Percentiles rank a stretch among this genome's conserved stretches.
Conservation (phyloP, 2,888 invertebrate genomes). For the Branchipolynoe longqiensis region DNA sequence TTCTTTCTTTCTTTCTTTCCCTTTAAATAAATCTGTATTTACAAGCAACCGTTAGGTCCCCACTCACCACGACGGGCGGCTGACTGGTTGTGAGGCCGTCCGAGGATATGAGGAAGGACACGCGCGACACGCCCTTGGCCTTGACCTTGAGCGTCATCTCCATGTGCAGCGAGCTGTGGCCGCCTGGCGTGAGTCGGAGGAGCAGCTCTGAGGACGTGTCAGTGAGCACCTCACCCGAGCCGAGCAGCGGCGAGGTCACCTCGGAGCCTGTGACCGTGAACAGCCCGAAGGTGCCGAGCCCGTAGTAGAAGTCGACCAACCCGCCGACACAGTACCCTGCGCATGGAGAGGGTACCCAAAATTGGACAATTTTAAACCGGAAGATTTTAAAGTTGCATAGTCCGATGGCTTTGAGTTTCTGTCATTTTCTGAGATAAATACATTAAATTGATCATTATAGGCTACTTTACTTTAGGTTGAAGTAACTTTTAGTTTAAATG, state of each 20-base stretch:
- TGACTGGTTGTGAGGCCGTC: slow-evolving; percentile 16
- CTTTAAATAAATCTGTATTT: too few relatives aligned
- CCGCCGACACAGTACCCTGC: slow-evolving; percentile 8
- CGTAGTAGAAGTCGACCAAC: slow-evolving; percentile 43
- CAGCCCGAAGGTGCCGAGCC: slow-evolving; percentile 22
- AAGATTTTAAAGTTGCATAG: too few relatives aligned
- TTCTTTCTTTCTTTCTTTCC: too few relatives aligned
- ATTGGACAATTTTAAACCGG: too few relatives aligned
- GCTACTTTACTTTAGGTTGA: too few relatives aligned
- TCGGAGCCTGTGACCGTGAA: slow-evolving; percentile 1
- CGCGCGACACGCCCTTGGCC: not conserved
- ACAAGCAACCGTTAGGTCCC: too few relatives aligned
- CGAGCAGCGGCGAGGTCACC: not conserved
- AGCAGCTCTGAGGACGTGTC: not conserved
- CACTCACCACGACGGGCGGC: slow-evolving; percentile 27
- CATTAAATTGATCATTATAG: too few relatives aligned
- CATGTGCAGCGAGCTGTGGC: not conserved
- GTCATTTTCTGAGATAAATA: too few relatives aligned
- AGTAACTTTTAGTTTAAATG: too few relatives aligned
- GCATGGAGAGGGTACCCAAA: too few relatives aligned
- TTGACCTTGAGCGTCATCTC: slow-evolving; percentile 37
- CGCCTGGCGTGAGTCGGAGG: not conserved
- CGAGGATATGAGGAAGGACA: not conserved
- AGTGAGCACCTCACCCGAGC: not conserved
- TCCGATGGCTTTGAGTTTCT: too few relatives aligned